A percentile compares a stretch with the other conserved stretches of the same genome.
Evolutionary conservation across 2,888 invertebrate genomes (phyloP).

Genomic region (Conistra vaccinii): DNA sequence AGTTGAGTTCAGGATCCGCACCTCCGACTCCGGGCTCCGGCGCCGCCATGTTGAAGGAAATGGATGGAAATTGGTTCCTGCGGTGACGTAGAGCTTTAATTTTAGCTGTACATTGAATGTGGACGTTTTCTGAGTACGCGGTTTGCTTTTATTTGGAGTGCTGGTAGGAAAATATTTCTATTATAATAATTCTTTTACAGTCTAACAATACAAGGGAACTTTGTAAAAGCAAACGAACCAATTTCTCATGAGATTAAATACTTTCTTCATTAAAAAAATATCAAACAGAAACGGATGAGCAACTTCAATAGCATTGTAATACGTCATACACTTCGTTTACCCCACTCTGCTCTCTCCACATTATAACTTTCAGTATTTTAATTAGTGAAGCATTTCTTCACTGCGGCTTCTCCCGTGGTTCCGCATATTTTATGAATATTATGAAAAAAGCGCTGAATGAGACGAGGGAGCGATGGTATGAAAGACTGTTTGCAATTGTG

Average conservation of each 20-base stretch:
- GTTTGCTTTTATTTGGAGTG: background rate
- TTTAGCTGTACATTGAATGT: too few relatives aligned
- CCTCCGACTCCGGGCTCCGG: background rate
- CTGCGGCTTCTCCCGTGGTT: background rate
- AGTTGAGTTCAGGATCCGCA: conserved; percentile 37
- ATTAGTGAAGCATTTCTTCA: conserved; percentile 44
- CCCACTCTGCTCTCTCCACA: conserved; percentile 12
- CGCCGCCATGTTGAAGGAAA: conserved; percentile 48
- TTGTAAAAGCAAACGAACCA: background rate
- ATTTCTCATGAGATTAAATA: background rate
- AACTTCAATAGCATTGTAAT: conserved; percentile 13
- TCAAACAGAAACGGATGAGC: conserved; percentile 2
- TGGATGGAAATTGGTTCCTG: conserved; percentile 7
- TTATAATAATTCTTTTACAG: background rate
- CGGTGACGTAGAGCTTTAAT: conserved; percentile 16
- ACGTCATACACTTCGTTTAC: conserved; percentile 6
- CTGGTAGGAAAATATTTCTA: background rate
- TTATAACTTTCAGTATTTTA: conserved; percentile 51
- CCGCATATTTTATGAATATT: background rate
- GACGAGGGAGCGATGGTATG: conserved; percentile 14
- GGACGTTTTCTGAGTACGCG: background rate
- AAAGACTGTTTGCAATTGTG: conserved; percentile 19
- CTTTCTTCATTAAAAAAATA: background rate
- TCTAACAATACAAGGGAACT: background rate
- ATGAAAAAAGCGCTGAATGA: conserved; percentile 22